A percentile compares a stretch with the other conserved stretches of the same genome.
Evolutionary conservation across 37 sponge, comb jelly and placozoan species (phyloP).

Genomic region (Halichondria panicea): DNA sequence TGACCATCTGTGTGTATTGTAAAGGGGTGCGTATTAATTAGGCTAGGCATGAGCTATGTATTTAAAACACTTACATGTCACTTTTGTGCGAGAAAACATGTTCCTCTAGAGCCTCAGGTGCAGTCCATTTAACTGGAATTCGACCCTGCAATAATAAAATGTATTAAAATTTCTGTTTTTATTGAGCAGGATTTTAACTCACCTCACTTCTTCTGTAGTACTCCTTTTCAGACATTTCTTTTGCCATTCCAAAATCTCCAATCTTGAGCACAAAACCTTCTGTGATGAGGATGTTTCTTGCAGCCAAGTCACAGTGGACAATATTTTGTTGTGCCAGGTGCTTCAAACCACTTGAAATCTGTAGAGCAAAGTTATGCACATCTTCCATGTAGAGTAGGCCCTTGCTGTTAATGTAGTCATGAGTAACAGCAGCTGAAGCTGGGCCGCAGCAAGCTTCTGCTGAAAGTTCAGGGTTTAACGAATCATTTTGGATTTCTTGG

Average conservation of each 20-base stretch:
- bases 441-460: too few species aligned
- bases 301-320: constrained; percentile 78
- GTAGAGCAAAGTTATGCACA: constrained; percentile 74
- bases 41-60: too few species aligned
- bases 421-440: constrained; percentile 34
- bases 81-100: constrained; percentile 46
- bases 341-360: constrained; percentile 63
- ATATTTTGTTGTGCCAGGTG: constrained; percentile 57
- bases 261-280: constrained; percentile 71
- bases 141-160: constrained; percentile 21
- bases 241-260: constrained; percentile 78
- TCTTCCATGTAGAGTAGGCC: constrained; percentile 58
- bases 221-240: constrained; percentile 28
- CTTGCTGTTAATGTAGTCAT: constrained; percentile 53
- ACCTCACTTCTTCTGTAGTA: constrained; percentile 35
- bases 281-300: constrained; percentile 73
- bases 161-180: background rate
- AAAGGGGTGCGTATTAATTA: too few species aligned
- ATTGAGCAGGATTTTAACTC: too few species aligned
- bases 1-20: constrained; percentile 74
- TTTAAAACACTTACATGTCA: constrained; percentile 68
- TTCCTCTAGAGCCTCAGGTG: constrained; percentile 63
- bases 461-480: too few species aligned
- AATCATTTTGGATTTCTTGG: too few species aligned
- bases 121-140: constrained; percentile 79